phyloP scores from a whole-genome alignment of 2,888 invertebrate species.

The Zygaena filipendulae region DNA sequence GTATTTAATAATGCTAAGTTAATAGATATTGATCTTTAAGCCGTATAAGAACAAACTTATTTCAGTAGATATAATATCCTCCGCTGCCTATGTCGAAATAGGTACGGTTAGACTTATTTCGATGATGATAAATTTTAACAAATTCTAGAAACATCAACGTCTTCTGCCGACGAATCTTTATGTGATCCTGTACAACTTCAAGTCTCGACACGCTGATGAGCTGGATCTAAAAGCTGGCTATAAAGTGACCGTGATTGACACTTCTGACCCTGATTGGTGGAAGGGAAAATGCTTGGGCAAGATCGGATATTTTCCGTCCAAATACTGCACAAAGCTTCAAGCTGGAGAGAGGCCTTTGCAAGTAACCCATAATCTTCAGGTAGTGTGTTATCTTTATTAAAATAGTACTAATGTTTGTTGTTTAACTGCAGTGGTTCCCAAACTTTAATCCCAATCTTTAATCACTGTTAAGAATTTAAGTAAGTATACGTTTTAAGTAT shows the following conservation, averaged over 20 bases:
- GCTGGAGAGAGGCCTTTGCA: slow-evolving; percentile 92
- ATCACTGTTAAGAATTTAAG: too few relatives aligned
- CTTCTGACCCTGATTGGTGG: slow-evolving; percentile 97
- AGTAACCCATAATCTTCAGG: slow-evolving; percentile 72
- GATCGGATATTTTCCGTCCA: slow-evolving; percentile 93
- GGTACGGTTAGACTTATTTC: too few relatives aligned
- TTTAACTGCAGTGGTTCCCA: too few relatives aligned
- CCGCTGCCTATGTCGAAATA: too few relatives aligned
- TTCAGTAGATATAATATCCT: too few relatives aligned
- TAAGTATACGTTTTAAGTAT: too few relatives aligned
- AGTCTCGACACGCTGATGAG: slow-evolving; percentile 93
- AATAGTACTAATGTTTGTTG: too few relatives aligned
- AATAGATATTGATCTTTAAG: too few relatives aligned
- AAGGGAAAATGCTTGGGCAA: slow-evolving; percentile 93
- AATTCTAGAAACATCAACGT: slow-evolving; percentile 81
- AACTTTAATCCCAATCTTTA: too few relatives aligned
- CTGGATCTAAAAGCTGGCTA: slow-evolving; percentile 93
- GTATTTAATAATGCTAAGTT: too few relatives aligned
- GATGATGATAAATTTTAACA: slow-evolving; percentile 7
- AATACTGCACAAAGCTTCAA: slow-evolving; percentile 91
- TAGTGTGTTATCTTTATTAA: slow-evolving; percentile 18
- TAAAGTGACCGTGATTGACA: slow-evolving; percentile 91
- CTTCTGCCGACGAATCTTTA: slow-evolving; percentile 91
- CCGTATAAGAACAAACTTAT: too few relatives aligned
- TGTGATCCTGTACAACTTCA: slow-evolving; percentile 95